These are phyloP conservation scores for Gavialis gangeticus DNA, from an alignment of 2,113 vertebrate genomes.

Conservation along the genomic window DNA sequence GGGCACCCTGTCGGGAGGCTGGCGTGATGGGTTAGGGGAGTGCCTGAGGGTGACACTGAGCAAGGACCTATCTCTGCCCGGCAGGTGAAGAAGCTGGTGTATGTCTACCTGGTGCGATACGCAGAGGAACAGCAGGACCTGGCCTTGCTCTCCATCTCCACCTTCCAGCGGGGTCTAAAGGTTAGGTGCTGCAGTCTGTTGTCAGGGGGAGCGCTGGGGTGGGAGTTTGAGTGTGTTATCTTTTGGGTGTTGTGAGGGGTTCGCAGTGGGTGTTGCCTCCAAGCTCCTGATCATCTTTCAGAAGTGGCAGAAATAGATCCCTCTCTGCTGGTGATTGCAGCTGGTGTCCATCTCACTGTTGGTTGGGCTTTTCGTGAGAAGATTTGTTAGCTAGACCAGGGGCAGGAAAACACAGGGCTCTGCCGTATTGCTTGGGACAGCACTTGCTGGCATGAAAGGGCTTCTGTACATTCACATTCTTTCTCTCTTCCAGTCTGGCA, in stretches of 20 bases:
- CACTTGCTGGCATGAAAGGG: not conserved
- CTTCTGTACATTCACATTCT: not conserved
- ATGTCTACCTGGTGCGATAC: constrained; percentile 96
- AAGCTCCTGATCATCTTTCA: not conserved
- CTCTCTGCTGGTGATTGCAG: not conserved
- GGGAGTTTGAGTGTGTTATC: not conserved
- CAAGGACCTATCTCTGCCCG: not conserved
- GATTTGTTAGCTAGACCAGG: not conserved
- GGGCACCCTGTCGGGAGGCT: not conserved
- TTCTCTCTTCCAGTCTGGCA: too few species aligned
- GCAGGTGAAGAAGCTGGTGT: constrained; percentile 98
- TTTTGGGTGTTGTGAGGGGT: too few species aligned
- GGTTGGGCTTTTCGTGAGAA: not conserved
- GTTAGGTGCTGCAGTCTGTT: constrained; percentile 62
- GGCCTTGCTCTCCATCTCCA: constrained; percentile 96
- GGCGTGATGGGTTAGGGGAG: not conserved
- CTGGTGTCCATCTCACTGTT: not conserved
- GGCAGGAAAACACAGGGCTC: not conserved
- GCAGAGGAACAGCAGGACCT: constrained; percentile 98
- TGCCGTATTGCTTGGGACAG: not conserved
- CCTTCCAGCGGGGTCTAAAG: constrained; percentile 97
- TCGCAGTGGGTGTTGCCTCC: not conserved
- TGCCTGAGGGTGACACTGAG: not conserved
- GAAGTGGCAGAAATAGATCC: not conserved
- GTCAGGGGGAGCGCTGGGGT: not conserved